Conservation (phyloP, 2,888 invertebrate species). For the Xestobium rufovillosum region DNA sequence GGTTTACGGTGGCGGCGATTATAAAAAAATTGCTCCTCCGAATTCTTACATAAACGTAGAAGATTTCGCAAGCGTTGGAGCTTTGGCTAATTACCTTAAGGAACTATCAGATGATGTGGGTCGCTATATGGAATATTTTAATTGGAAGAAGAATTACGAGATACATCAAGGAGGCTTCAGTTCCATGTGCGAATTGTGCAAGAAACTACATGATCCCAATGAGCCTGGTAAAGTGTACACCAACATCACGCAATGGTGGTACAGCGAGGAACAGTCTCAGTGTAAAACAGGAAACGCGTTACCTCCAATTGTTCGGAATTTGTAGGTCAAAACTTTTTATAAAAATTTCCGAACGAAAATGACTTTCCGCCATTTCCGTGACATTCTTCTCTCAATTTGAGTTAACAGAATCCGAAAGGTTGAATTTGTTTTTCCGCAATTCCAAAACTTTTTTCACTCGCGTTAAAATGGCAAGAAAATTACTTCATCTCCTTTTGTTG, state of each 20-base stretch:
- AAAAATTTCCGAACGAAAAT: too few relatives aligned
- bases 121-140: constrained; percentile 50
- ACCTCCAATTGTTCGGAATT: constrained; percentile 11
- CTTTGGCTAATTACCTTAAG: constrained; percentile 46
- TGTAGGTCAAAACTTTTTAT: too few relatives aligned
- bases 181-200: constrained; percentile 20
- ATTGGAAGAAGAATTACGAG: constrained; percentile 48
- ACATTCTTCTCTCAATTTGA: too few relatives aligned
- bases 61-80: constrained; percentile 45
- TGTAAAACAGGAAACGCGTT: constrained; percentile 7
- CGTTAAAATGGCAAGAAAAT: too few relatives aligned
- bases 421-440: too few relatives aligned
- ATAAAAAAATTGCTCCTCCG: constrained; percentile 47
- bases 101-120: constrained; percentile 45
- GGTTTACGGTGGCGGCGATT: constrained; percentile 58
- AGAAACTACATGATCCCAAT: constrained; percentile 16
- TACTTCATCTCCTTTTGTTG: too few relatives aligned
- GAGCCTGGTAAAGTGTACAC: constrained; percentile 7
- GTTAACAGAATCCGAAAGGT: too few relatives aligned
- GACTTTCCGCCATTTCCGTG: too few relatives aligned
- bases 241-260: constrained; percentile 14
- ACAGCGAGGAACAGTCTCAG: constrained; percentile 4
- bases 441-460: too few relatives aligned
- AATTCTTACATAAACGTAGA: constrained; percentile 52
- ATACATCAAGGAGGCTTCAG: too few relatives aligned